phyloP scores from a whole-genome alignment of 2,888 invertebrate species.

The Caenorhabditis doughertyi region DNA sequence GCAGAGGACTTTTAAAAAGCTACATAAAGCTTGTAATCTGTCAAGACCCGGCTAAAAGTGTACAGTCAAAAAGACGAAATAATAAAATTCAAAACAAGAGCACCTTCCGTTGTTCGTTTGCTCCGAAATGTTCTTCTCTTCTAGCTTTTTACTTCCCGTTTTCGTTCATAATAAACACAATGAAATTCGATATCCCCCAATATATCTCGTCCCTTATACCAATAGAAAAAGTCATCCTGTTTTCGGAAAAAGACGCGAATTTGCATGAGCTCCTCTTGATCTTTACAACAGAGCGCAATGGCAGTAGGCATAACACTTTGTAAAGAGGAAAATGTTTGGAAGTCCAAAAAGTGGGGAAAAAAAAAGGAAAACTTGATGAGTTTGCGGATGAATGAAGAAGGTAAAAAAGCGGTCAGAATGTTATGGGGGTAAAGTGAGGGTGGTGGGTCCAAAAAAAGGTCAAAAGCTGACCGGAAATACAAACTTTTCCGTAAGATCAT shows the following conservation, averaged over 20 bases:
- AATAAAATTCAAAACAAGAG: too few relatives aligned
- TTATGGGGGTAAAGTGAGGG: constrained; percentile 10
- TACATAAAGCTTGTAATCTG: too few relatives aligned
- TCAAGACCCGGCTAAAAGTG: too few relatives aligned
- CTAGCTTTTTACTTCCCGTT: not conserved
- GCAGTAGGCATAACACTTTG: constrained; percentile 15
- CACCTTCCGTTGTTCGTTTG: too few relatives aligned
- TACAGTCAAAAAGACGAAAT: too few relatives aligned
- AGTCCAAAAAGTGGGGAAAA: constrained; percentile 15
- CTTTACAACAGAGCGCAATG: constrained; percentile 32
- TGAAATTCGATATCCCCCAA: not conserved
- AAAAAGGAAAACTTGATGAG: constrained; percentile 24
- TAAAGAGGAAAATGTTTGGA: not conserved
- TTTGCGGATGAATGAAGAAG: constrained; percentile 23
- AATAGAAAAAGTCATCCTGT: not conserved
- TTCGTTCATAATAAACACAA: not conserved
- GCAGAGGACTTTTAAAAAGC: too few relatives aligned
- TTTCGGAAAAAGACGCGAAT: not conserved
- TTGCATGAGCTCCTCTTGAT: not conserved
- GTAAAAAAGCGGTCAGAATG: too few relatives aligned
- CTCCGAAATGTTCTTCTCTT: too few relatives aligned
- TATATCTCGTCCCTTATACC: not conserved
- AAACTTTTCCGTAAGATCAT: not conserved
- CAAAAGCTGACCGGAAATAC: not conserved
- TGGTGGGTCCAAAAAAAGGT: constrained; percentile 3